phyloP scores from a whole-genome alignment of 2,888 invertebrate species.

The Cryptocheilus praepositus region DNA sequence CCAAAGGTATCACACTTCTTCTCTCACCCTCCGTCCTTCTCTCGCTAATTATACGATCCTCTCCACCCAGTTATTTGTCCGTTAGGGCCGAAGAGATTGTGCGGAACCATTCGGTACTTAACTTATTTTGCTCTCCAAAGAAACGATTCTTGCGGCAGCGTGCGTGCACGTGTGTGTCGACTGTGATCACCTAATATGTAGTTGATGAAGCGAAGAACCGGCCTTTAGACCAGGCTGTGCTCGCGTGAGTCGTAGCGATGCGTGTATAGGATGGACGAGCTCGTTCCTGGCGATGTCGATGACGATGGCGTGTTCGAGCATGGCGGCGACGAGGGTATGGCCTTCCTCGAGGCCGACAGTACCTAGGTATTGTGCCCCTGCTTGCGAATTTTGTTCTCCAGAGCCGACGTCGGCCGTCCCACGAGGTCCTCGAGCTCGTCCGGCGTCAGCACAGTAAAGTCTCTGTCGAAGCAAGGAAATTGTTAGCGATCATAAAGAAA shows the following conservation, averaged over 20 bases:
- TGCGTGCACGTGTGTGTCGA: constrained; percentile 4
- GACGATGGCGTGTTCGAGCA: constrained; percentile 68
- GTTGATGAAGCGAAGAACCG: background rate
- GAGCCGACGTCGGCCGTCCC: constrained; percentile 73
- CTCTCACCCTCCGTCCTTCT: background rate
- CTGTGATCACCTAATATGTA: background rate
- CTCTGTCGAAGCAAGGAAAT: constrained; percentile 48
- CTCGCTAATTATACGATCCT: background rate
- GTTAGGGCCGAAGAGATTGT: no score
- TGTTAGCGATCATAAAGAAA: background rate
- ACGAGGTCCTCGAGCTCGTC: constrained; percentile 79
- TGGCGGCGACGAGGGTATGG: constrained; percentile 63
- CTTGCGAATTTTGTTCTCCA: constrained; percentile 76
- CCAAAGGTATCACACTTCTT: no score
- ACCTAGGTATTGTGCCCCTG: constrained; percentile 71
- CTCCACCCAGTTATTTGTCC: constrained; percentile 2
- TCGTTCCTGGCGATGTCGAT: constrained; percentile 69
- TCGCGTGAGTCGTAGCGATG: constrained; percentile 70
- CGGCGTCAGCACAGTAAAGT: constrained; percentile 76
- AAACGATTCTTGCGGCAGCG: constrained; percentile 4
- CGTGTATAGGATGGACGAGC: constrained; percentile 70
- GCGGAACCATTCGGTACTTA: background rate
- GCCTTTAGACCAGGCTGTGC: constrained; percentile 69
- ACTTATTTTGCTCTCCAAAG: background rate
- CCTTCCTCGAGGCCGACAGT: constrained; percentile 67